These are phyloP conservation scores for Belonocnema kinseyi DNA, from an alignment of 1,140 invertebrate genomes.

Conservation along the genomic window DNA sequence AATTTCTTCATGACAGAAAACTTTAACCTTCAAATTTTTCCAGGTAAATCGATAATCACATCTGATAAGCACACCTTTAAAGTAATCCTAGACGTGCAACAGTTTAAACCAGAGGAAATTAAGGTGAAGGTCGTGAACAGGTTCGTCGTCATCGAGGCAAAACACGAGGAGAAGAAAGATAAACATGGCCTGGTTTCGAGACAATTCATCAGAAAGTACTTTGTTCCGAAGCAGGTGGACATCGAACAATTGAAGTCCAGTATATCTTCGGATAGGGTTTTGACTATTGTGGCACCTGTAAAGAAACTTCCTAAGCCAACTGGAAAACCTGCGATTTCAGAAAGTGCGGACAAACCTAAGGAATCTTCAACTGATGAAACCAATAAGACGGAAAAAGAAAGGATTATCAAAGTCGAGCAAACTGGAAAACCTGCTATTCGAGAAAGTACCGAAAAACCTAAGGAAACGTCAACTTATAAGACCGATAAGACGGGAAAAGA, in stretches of 20 bases:
- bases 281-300: conserved; percentile 80
- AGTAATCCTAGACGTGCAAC: conserved; percentile 44
- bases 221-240: conserved; percentile 80
- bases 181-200: conserved; percentile 83
- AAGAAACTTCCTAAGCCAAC: conserved; percentile 65
- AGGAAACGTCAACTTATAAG: too few relatives aligned
- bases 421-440: neutral
- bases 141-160: conserved; percentile 81
- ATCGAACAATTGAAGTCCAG: conserved; percentile 79
- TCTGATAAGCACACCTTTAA: conserved; percentile 43
- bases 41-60: conserved; percentile 38
- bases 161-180: conserved; percentile 85
- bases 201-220: conserved; percentile 82
- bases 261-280: conserved; percentile 83
- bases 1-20: neutral
- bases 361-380: neutral
- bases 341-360: conserved; percentile 14
- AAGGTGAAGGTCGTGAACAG: conserved; percentile 44
- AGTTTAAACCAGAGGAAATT: conserved; percentile 50
- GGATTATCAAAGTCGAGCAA: neutral
- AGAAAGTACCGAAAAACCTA: too few relatives aligned
- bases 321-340: conserved; percentile 51
- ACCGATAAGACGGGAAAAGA: too few relatives aligned
- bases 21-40: neutral
- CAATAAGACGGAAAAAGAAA: neutral